phyloP scores from a whole-genome alignment of 2,888 invertebrate genomes.

The Alviniconcha strummeri region DNA sequence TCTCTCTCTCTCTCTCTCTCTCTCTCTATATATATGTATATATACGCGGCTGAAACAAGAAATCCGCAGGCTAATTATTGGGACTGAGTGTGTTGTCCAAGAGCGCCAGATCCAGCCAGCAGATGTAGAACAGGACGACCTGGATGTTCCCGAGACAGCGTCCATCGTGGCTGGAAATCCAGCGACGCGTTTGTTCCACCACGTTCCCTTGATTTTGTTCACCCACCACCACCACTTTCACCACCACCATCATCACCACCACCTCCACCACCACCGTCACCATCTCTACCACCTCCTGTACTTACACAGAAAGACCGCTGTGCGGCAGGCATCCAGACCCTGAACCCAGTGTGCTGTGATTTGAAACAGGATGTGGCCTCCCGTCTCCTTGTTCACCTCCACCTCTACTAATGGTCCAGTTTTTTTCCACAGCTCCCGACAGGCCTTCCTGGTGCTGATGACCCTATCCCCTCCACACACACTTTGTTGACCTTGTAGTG shows the following conservation, averaged over 20 bases:
- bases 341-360: slow-evolving; percentile 7
- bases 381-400: not conserved
- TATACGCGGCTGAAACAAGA: not conserved
- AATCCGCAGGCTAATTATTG: not conserved
- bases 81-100: slow-evolving; percentile 16
- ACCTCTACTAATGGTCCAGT: slow-evolving; percentile 10
- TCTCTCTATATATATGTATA: not conserved
- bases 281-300: not conserved
- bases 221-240: not conserved
- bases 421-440: slow-evolving; percentile 7
- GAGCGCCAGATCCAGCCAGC: not conserved
- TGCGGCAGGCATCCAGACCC: not conserved
- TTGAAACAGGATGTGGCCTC: not conserved
- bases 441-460: not conserved
- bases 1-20: not conserved
- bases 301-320: not conserved
- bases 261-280: not conserved
- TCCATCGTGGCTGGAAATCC: not conserved
- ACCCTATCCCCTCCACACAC: not conserved
- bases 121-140: not conserved
- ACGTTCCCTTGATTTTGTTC: not conserved
- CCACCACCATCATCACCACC: not conserved
- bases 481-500: too few species aligned
- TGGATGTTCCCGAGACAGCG: not conserved
- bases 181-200: not conserved